Base-by-base conservation (phyloP, 2,797 vertebrate genomes). In the Catostomus latipinnis region DNA sequence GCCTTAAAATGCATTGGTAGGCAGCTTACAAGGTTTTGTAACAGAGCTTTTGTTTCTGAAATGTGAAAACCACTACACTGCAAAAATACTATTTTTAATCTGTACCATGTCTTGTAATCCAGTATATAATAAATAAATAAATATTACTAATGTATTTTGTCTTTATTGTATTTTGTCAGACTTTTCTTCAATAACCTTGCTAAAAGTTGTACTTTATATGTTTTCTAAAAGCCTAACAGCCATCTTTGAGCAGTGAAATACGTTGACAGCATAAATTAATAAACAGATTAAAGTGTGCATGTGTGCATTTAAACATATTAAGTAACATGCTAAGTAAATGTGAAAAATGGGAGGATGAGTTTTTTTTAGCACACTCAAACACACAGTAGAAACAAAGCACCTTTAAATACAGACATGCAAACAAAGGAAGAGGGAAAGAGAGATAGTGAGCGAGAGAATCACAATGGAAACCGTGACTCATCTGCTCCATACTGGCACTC, bases 401-500 rank as follows among this genome's bases (percentile, higher is more conserved):
- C 14, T 74, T 50, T 43, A 62, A 50, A 62, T 13, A 43, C 63
- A 62, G 9, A 65, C 34, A 34, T 46, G 71, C 43, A 81, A 56
- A 85, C 65, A 80, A 56, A 78, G n/a, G 50, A 74, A 34, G 7
- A 16, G 12, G 81, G 71, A 74, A 83, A 86, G 81, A 89, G 83
- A 85, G 84, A 86, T 74, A 81, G 73, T 86, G 85, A 90, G 88
- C 89, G 88, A 84, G 80, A 82, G 88, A 90, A 88, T 88, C 87
- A 88, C 90, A 94, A 83, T 94, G 93, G 93, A 94, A 94, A 94
- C 85, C 92, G 84, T 94, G 93, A 94, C 90, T 94, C 93, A 94
- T 87, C 85, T 89, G 88, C 83, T 82, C 90, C 90, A 87, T 78
- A 86, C 90, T 90, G 88, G 90, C 89, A 89, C 89, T 92, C 86